Percentiles rank a stretch among this genome's conserved stretches.
These are phyloP conservation scores for Machimus atricapillus DNA, from an alignment of 2,888 invertebrate genomes.

Conservation along the genomic window DNA sequence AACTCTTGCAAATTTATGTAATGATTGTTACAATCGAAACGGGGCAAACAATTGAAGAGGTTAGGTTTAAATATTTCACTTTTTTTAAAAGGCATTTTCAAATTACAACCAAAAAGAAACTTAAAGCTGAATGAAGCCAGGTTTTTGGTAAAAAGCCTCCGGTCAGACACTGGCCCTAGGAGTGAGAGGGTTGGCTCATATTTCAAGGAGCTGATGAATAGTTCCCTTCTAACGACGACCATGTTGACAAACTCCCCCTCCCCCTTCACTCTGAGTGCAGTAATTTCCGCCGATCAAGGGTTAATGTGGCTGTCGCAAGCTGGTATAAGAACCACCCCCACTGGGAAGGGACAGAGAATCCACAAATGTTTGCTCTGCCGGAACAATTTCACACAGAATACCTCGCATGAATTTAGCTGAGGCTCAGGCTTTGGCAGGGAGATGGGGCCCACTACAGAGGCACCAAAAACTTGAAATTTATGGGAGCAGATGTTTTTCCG, in stretches of 20 bases:
- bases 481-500: constrained; percentile 32
- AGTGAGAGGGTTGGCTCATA: background rate
- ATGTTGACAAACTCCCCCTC: background rate
- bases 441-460: background rate
- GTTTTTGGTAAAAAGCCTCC: background rate
- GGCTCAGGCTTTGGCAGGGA: background rate
- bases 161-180: background rate
- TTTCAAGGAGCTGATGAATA: background rate
- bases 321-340: background rate
- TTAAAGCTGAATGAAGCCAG: background rate
- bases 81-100: background rate
- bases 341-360: background rate
- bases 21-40: background rate
- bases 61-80: background rate
- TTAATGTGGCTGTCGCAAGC: constrained; percentile 5
- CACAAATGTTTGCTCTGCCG: background rate
- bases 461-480: constrained; percentile 29
- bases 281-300: constrained; percentile 12
- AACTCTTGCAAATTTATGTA: background rate
- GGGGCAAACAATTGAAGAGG: background rate
- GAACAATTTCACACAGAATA: constrained; percentile 5
- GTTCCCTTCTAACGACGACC: background rate
- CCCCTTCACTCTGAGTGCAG: background rate
- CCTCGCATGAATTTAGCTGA: background rate
- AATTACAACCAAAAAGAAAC: background rate